phyloP scores from a whole-genome alignment of 2,888 invertebrate species.

The Chrysolina haemoptera region DNA sequence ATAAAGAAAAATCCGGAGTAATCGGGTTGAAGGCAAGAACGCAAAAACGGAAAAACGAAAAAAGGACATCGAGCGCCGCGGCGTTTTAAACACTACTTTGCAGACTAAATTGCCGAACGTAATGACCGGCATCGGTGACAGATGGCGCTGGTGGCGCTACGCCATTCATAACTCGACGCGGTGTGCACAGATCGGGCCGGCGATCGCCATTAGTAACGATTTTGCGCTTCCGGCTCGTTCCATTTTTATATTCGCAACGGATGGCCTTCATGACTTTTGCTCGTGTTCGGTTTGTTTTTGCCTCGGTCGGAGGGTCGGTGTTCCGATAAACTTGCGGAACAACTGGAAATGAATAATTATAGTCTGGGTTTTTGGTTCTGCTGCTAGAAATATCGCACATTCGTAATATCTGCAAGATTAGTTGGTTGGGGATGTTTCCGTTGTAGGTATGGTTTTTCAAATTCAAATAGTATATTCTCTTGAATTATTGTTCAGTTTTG shows the following conservation, averaged over 20 bases:
- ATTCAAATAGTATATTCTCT: too few species aligned
- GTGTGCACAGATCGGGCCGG: constrained; percentile 11
- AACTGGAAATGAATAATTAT: neutral
- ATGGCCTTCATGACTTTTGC: constrained; percentile 18
- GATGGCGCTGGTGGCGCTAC: constrained; percentile 25
- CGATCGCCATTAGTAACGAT: constrained; percentile 26
- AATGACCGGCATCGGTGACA: constrained; percentile 30
- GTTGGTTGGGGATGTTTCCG: too few species aligned
- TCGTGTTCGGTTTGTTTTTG: constrained; percentile 17
- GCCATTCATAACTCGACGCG: constrained; percentile 24
- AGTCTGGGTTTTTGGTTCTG: neutral
- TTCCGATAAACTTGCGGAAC: neutral
- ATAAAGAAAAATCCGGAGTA: constrained; percentile 18
- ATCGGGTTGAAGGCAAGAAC: constrained; percentile 12
- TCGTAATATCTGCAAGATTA: too few species aligned
- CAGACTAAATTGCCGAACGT: constrained; percentile 24
- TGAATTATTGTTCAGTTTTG: too few species aligned
- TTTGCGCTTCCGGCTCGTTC: constrained; percentile 17
- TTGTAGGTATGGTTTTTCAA: too few species aligned
- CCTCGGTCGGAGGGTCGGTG: neutral
- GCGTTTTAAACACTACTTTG: constrained; percentile 23
- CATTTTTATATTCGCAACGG: constrained; percentile 25
- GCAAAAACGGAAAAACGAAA: constrained; percentile 4
- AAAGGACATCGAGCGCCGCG: constrained; percentile 9
- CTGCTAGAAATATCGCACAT: too few species aligned